These are phyloP conservation scores for Bellardia bayeri DNA, from an alignment of 2,888 invertebrate genomes.

Conservation along the genomic window DNA sequence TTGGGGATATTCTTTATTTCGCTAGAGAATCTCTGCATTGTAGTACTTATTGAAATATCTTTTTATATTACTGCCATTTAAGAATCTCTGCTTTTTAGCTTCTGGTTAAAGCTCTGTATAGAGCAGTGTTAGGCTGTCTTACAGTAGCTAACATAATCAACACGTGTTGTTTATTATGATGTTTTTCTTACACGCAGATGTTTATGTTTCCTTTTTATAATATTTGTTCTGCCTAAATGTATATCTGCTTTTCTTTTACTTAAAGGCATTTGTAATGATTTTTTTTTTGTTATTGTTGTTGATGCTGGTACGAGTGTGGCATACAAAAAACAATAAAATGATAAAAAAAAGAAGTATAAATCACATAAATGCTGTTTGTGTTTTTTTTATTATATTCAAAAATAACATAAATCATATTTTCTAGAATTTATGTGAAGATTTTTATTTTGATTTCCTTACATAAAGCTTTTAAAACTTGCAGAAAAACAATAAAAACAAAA, in stretches of 20 bases:
- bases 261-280: constrained; percentile 22
- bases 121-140: background rate
- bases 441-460: background rate
- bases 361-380: background rate
- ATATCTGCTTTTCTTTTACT: background rate
- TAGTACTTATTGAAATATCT: no score
- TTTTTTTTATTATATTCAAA: constrained; percentile 10
- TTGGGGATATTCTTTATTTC: no score
- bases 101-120: background rate
- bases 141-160: constrained; percentile 47
- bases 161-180: constrained; percentile 58
- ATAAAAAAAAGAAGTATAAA: background rate
- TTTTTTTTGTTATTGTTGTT: constrained; percentile 11
- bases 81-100: background rate
- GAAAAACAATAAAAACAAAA: constrained; percentile 16
- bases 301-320: background rate
- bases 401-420: constrained; percentile 44
- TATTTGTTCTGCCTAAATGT: background rate
- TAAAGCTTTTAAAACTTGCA: constrained; percentile 13
- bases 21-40: no score
- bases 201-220: constrained; percentile 35
- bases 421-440: background rate
- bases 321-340: background rate
- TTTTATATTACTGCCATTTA: background rate
- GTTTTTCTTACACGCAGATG: constrained; percentile 50